Evolutionary conservation across 1,140 invertebrate species (phyloP), one percentile per base, ranked within the genome.

Genomic region (Papilio polytes): DNA sequence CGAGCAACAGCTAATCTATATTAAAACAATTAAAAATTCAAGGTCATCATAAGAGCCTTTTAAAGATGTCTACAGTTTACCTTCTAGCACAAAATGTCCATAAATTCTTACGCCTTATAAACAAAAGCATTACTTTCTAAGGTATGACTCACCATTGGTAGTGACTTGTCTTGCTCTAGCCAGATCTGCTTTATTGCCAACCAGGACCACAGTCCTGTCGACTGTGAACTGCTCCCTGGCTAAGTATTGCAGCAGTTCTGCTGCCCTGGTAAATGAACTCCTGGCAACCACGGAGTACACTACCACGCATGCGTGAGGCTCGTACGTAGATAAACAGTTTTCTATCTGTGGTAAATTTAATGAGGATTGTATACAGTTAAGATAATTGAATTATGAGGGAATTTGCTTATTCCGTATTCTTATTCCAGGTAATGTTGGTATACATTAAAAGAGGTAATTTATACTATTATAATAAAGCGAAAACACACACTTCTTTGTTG

Each of bases 171-270:
- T 96, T 10, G 98, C 97, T 85, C 98, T 95, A 0, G 98, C 98
- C 72, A 99, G 95, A 90, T 99, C 98, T 3, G 97, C 97, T 92
- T 99, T 99, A 92, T 99, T 99, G 56, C 97, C 98, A 12, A 99
- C 98, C 4, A 99, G 96, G 81, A 99, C 98, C 31, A 98, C 97
- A 2, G 98, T 97, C 89, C 97, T 96, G 41, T 98, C 97, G 82
- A 97, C 96, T 1, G 97, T 98, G 84, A 97, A 97, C 84, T 97
- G 97, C 87, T 98, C 97, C 81, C 97, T 94, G 96, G 97, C 98
- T 44, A 98, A 94, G 89, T 98, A 98, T 85, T 97, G 97, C 59
- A 98, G 95, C 81, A 98, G 97, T 87, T 98, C 97, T 80, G 97
- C 97, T 10, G 97, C 97, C 53, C 97, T 95, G 84, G 96, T 96